Conservation (phyloP, 2,797 vertebrate genomes). For the Austrolebias charrua region DNA sequence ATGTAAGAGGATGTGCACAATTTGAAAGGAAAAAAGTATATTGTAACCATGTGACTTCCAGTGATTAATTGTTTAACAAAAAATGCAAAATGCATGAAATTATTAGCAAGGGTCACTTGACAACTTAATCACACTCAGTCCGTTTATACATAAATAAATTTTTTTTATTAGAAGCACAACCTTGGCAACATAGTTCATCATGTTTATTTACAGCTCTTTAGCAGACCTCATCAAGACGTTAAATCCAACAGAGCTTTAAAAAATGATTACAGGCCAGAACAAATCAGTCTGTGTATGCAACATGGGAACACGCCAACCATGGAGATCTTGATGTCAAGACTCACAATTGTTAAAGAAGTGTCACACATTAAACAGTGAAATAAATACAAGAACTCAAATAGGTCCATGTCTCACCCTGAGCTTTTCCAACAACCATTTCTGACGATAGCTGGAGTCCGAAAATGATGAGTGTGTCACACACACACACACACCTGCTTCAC, state of each 20-base stretch:
- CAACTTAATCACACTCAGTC: slow-evolving; percentile 25
- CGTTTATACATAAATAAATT: slow-evolving; percentile 73
- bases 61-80: too few species aligned
- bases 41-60: too few species aligned
- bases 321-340: slow-evolving; percentile 13
- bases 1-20: too few species aligned
- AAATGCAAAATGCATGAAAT: too few species aligned
- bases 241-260: slow-evolving; percentile 27
- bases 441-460: slow-evolving; percentile 45
- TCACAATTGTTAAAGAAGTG: slow-evolving; percentile 2
- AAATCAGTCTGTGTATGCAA: slow-evolving; percentile 27
- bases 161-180: slow-evolving; percentile 67
- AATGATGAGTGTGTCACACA: slow-evolving; percentile 33
- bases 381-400: slow-evolving; percentile 43
- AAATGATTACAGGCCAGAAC: slow-evolving; percentile 21
- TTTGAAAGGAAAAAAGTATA: too few species aligned
- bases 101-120: background rate
- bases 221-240: slow-evolving; percentile 25
- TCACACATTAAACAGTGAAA: slow-evolving; percentile 36
- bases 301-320: slow-evolving; percentile 12
- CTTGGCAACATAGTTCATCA: slow-evolving; percentile 23
- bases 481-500: slow-evolving; percentile 37
- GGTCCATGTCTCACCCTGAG: slow-evolving; percentile 72
- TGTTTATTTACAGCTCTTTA: slow-evolving; percentile 32
- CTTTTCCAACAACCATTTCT: slow-evolving; percentile 47